A percentile compares a stretch with the other conserved stretches of the same genome.
Conservation (phyloP, 2,113 vertebrate species). For the Cricetomys ansorgei region DNA sequence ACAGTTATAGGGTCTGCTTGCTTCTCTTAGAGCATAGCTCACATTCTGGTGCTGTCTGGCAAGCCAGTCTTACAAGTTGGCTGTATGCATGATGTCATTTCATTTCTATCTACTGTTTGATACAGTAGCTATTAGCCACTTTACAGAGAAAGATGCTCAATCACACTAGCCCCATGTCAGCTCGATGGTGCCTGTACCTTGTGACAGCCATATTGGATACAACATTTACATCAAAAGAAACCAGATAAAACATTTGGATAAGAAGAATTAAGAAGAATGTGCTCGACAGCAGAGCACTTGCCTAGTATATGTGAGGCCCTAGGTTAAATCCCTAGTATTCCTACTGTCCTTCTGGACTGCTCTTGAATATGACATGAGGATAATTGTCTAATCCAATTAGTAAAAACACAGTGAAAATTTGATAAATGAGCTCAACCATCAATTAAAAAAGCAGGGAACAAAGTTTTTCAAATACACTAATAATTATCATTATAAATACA, state of each 20-base stretch:
- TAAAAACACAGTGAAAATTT: not conserved
- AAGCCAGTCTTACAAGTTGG: not conserved
- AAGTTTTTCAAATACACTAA: not conserved
- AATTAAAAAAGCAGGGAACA: not conserved
- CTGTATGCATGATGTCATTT: not conserved
- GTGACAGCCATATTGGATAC: not conserved
- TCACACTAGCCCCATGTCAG: not conserved
- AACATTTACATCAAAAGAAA: not conserved
- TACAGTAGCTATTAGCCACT: not conserved
- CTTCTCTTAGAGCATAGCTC: not conserved
- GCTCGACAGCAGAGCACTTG: not conserved
- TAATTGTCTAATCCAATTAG: not conserved
- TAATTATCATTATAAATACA: not conserved
- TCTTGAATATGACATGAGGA: not conserved
- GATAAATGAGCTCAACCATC: not conserved
- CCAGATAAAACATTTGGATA: not conserved
- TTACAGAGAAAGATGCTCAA: not conserved
- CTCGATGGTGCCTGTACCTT: not conserved
- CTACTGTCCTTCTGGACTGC: not conserved
- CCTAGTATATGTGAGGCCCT: not conserved
- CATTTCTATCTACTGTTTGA: not conserved
- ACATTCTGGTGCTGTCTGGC: not conserved
- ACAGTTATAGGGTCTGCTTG: not conserved
- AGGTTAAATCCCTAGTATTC: not conserved
- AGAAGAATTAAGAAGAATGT: too few species aligned